Evolutionary conservation across 2,113 vertebrate genomes (phyloP).

Genomic region (Balaeniceps rex): DNA sequence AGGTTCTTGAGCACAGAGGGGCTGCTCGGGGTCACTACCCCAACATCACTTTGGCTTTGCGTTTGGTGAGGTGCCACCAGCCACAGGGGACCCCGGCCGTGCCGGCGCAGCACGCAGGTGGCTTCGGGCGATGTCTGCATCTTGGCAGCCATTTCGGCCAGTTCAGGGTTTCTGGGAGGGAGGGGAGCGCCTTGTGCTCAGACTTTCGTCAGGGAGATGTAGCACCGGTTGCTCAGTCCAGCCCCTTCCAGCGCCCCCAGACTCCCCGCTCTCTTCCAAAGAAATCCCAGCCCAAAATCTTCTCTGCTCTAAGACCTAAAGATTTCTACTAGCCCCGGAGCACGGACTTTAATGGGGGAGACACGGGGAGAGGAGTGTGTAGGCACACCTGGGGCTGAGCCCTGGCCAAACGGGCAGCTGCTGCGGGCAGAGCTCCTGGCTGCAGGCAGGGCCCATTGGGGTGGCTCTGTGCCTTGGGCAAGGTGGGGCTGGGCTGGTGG

Average conservation of each 20-base stretch:
- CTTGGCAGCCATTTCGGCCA: neutral
- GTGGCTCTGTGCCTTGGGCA: neutral
- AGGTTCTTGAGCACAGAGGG: neutral
- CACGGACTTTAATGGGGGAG: neutral
- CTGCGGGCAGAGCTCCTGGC: neutral
- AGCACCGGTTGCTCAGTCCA: neutral
- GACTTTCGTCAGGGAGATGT: neutral
- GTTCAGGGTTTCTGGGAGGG: neutral
- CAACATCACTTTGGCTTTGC: neutral
- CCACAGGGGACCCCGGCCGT: neutral
- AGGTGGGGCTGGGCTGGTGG: neutral
- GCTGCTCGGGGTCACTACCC: neutral
- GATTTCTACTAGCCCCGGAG: neutral
- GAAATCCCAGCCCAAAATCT: neutral
- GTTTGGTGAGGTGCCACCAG: neutral
- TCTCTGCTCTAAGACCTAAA: neutral
- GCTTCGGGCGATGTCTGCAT: accelerated
- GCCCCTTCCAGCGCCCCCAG: neutral
- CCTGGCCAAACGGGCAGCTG: accelerated
- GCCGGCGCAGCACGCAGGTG: neutral
- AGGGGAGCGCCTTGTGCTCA: neutral
- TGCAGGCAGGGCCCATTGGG: neutral
- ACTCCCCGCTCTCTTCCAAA: neutral
- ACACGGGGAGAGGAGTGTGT: neutral
- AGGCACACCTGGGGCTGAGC: neutral